Base-by-base conservation (phyloP, 2,113 vertebrate genomes). In the Ciconia stormi region DNA sequence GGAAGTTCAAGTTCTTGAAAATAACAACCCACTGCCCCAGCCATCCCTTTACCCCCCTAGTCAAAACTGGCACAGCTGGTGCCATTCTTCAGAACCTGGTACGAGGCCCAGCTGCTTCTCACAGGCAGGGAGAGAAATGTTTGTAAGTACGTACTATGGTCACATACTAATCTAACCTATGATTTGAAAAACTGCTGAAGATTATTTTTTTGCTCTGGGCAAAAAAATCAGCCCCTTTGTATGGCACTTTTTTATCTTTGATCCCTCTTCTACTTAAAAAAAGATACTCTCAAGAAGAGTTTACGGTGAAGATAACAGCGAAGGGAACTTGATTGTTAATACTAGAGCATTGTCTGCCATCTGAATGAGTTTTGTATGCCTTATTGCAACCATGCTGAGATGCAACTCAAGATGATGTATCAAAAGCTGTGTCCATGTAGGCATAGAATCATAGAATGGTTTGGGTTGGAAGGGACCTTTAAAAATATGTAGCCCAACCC, bases 11-110 rank as follows among this genome's bases (percentile, higher is more conserved):
- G 22, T 62, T 29, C 29, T 36, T 66, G 44, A 65, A 87, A 82
- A 49, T 7, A 56, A 18, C 36, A 72, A 17, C 5, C 5, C 7
- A 22, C 12, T 1, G 1, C 4, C 6, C 23, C 25, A 58, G 26
- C 17, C 23, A 30, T 49, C 8, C 6, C 16, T 18, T 29, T 50
- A 25, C 4, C 6, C 3, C 19, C 13, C 16, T 44, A 32, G 21
- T 9, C 47, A 69, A 27, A 72, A 25, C 23, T n/a, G 25, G 5
- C 9, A 14, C 50, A 72, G n/a, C 17, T 30, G 23, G 16, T 59
- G 15, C 32, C 38, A 13, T 30, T 21, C 25, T 66, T 93, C 46
- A 66, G 30, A 36, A 66, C 38, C 7, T n/a, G 11, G 11, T 17
- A 65, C 2, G 5, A 59, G 10, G 19, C 20, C 34, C 50, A 52